Percentiles rank a stretch among this genome's conserved stretches.
phyloP scores from a whole-genome alignment of 2,888 invertebrate species.

The Eristalis arbustorum region DNA sequence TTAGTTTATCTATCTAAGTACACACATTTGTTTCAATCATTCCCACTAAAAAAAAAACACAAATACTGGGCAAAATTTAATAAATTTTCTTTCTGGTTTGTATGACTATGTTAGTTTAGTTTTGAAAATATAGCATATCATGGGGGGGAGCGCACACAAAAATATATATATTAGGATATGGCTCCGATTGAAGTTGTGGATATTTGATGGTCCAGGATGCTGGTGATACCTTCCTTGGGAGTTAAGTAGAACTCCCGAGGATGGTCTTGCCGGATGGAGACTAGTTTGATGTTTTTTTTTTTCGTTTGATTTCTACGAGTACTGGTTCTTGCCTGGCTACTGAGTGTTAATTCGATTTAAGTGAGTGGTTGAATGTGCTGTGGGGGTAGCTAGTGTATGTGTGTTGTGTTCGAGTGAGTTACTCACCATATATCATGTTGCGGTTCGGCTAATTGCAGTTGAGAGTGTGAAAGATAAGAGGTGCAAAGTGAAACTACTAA shows the following conservation, averaged over 20 bases:
- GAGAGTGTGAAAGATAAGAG: background rate
- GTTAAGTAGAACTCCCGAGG: conserved; percentile 70
- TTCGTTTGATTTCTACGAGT: conserved; percentile 3
- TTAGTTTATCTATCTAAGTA: conserved; percentile 53
- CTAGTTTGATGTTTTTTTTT: conserved; percentile 12
- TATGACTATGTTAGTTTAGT: conserved; percentile 13
- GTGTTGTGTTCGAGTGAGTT: background rate
- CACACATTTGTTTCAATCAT: conserved; percentile 57
- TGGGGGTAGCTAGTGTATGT: background rate
- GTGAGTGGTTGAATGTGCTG: background rate
- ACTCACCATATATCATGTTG: background rate
- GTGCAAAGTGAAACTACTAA: background rate
- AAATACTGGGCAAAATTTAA: background rate
- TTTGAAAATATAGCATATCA: conserved; percentile 63
- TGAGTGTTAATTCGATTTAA: conserved; percentile 28
- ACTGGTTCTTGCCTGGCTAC: background rate
- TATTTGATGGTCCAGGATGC: conserved; percentile 77
- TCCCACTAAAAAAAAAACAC: conserved; percentile 39
- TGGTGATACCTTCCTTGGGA: conserved; percentile 71
- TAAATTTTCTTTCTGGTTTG: conserved; percentile 15
- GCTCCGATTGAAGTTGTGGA: conserved; percentile 78
- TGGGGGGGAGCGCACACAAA: conserved; percentile 70
- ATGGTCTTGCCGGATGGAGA: conserved; percentile 52
- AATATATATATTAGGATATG: conserved; percentile 76
- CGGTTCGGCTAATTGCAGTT: background rate